Base-by-base conservation (phyloP, 2,797 vertebrate species). In the Pygocentrus nattereri region DNA sequence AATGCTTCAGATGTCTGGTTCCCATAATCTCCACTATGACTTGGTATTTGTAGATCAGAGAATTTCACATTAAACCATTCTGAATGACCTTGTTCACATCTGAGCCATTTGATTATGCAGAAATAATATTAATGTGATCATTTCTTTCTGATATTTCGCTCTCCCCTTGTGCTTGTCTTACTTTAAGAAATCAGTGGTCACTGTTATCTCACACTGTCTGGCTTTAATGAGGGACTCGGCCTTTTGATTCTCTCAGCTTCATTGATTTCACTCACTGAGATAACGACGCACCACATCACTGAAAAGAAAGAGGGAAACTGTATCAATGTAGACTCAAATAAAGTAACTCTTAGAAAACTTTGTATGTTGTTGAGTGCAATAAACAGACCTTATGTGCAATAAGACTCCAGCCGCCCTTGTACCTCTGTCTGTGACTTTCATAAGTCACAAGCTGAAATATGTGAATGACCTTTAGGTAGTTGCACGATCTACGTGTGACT, bases 281-380 rank as follows among this genome's bases (percentile, higher is more conserved):
- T 8, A 25, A 50, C 54, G 59, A 54, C 64, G 30, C 59, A 41
- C 18, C 64, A 67, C 65, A 69, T 47, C 11, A 30, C 6, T 52
- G 16, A 25, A 50, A n/a, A n/a, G 18, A 61, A 61, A 65, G 59
- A 56, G 74, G 54, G 81, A 62, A 79, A 78, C 13, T 61, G 70
- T 78, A 73, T 67, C 41, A 23, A 64, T 47, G 49, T 82, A 70
- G 69, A 74, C 30, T 59, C 58, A 38, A 77, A 82, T 73, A 77
- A 78, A 82, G 69, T 78, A 44, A 78, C 59, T 89, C 83, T 80
- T 89, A 92, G 86, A 90, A 84, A 90, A 92, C 86, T 90, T 90
- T 94, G 90, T 94, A 92, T 93, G 82, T 87, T 85, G 84, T 91
- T 90, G 88, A 93, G 92, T 93, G 93, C 92, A 95, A 94, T 95